Conservation (phyloP, 2,113 vertebrate genomes). For the Stercorarius parasiticus region DNA sequence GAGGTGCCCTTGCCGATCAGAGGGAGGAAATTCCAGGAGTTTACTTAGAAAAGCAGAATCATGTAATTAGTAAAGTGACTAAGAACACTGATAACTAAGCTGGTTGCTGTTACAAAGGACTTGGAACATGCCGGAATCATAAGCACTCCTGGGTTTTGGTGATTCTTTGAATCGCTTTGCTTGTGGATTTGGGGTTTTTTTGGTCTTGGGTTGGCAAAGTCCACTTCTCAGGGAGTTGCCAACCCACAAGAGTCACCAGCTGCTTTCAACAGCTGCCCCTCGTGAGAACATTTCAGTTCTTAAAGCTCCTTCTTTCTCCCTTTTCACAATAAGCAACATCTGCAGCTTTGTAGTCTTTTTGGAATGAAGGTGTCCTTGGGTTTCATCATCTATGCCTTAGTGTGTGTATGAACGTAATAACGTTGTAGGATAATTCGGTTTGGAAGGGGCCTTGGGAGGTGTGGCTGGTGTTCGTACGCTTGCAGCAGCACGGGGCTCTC, state of each 20-base stretch:
- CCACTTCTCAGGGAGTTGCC: neutral
- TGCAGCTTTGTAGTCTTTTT: neutral
- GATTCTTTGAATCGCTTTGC: neutral
- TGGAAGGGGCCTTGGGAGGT: neutral
- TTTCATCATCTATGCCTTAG: neutral
- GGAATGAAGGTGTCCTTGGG: neutral
- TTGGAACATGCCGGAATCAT: neutral
- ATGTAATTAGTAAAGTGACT: neutral
- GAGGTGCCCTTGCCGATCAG: neutral
- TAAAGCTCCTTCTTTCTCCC: neutral
- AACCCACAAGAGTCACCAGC: neutral
- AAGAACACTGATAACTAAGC: neutral
- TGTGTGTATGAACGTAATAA: neutral
- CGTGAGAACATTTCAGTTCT: neutral
- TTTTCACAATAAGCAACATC: neutral
- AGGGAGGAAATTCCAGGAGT: constrained; percentile 41
- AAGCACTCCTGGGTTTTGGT: neutral
- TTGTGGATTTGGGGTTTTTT: neutral
- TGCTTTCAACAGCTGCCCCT: neutral
- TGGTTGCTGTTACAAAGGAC: neutral
- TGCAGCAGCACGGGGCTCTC: neutral
- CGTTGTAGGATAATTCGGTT: neutral
- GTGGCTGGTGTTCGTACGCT: neutral
- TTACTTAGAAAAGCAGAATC: constrained; percentile 2
- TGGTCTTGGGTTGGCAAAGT: neutral